Base-by-base conservation (phyloP, 2,113 vertebrate species). In the Pterocles orientalis region DNA sequence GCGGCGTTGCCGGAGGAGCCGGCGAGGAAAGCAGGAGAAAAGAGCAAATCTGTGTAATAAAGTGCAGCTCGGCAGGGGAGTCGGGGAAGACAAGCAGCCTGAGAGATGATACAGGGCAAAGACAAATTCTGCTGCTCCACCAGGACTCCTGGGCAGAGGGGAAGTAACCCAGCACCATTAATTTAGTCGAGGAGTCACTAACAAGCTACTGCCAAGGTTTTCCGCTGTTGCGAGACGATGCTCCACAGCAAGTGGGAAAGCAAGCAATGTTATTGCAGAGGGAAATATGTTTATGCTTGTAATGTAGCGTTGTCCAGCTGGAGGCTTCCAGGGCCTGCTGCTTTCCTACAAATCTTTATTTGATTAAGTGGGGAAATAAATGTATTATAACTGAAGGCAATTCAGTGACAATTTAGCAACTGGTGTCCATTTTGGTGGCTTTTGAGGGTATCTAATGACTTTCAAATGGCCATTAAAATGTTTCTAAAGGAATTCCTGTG, bases 1-100 rank as follows among this genome's bases (percentile, higher is more conserved):
- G 15, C 2, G 4, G n/a, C 11, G 2, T 3, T 29, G 53, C 20
- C 2, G 5, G 31, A 45, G 16, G 18, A 79, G 36, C 58, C 0
- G 0, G 51, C 1, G 2, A 60, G 36, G 41, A 51, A 48, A 86
- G 8, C 47, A 51, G 57, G 33, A 87, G 60, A 15, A 29, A 64
- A 48, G 43, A 79, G 47, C 4, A 4, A 36, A 13, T 8, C 9
- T 1, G 0, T 29, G 81, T 64, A 39, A 62, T 17, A 60, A 57
- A 45, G 12, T 82, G 60, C 62, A 82, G 56, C 60, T 19, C 0
- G 0, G 51, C 31, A 6, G 2, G 18, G 43, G 33, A 86, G 10
- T 25, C 2, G 5, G n/a, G 39, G 18, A 51, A 48, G 39, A 58
- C 0, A 10, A 82, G 43, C 1, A 7, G 75, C 39, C 29, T 1